Evolutionary conservation across 2,797 vertebrate species (phyloP).

Genomic region (Hippocampus kuda): DNA sequence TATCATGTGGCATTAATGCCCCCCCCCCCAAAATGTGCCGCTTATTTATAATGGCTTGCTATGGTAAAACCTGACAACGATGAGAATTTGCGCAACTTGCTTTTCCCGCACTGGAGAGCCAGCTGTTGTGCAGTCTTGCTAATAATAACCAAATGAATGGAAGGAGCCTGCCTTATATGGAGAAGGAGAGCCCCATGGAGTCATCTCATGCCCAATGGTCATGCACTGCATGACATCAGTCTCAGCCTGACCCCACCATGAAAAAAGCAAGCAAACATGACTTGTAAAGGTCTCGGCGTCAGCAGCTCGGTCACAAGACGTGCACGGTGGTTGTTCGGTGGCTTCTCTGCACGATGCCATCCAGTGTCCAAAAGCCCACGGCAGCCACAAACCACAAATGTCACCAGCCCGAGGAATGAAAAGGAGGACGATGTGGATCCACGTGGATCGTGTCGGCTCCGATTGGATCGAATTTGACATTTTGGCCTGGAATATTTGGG

Average conservation of each 20-base stretch:
- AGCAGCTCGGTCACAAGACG: slow-evolving; percentile 40
- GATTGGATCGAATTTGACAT: slow-evolving; percentile 49
- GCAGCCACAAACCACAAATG: slow-evolving; percentile 18
- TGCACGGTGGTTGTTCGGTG: neutral
- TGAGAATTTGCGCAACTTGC: slow-evolving; percentile 26
- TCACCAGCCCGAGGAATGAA: slow-evolving; percentile 44
- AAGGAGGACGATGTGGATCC: slow-evolving; percentile 50
- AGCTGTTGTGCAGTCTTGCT: slow-evolving; percentile 28
- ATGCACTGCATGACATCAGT: slow-evolving; percentile 47
- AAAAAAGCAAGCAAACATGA: slow-evolving; percentile 26
- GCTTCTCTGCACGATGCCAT: slow-evolving; percentile 12
- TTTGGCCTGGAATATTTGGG: slow-evolving; percentile 10
- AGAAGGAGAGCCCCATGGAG: slow-evolving; percentile 26
- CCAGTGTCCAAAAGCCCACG: slow-evolving; percentile 15
- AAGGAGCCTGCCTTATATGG: slow-evolving; percentile 51
- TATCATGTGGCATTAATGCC: neutral
- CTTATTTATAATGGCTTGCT: slow-evolving; percentile 11
- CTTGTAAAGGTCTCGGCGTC: slow-evolving; percentile 40
- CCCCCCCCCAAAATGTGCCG: too few species aligned
- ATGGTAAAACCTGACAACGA: slow-evolving; percentile 15
- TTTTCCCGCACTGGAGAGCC: slow-evolving; percentile 32
- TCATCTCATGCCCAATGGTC: slow-evolving; percentile 41
- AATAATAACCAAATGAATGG: slow-evolving; percentile 55
- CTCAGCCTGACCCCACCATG: slow-evolving; percentile 37
- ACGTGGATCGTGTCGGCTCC: slow-evolving; percentile 50